Evolutionary conservation across 2,888 invertebrate species (phyloP).

Genomic region (Branchipolynoe longqiensis): DNA sequence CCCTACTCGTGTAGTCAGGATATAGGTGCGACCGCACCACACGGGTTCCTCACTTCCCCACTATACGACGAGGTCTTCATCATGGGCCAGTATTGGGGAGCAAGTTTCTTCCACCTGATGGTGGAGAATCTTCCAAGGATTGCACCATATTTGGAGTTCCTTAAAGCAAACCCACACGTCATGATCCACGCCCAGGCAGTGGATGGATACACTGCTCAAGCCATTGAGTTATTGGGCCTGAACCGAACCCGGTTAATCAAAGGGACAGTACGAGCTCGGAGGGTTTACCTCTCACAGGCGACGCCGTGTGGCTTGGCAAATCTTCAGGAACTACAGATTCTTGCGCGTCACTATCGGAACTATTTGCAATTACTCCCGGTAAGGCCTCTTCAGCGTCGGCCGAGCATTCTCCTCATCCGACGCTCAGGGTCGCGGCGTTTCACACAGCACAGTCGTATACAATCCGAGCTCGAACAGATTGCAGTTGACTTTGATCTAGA

Average conservation of each 20-base stretch:
- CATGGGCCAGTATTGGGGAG: conserved; percentile 68
- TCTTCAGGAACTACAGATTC: conserved; percentile 61
- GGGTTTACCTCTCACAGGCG: conserved; percentile 66
- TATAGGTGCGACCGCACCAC: conserved; percentile 60
- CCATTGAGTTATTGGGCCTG: conserved; percentile 63
- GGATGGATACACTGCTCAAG: conserved; percentile 58
- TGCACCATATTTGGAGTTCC: conserved; percentile 66
- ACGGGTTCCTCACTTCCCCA: conserved; percentile 49
- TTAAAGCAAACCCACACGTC: conserved; percentile 61
- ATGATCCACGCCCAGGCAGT: conserved; percentile 66
- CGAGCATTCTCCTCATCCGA: neutral
- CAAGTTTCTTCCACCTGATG: conserved; percentile 66
- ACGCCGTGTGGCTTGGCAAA: conserved; percentile 68
- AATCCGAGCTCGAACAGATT: neutral
- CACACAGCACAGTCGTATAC: neutral
- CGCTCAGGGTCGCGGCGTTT: conserved; percentile 13
- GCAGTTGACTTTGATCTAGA: conserved; percentile 61
- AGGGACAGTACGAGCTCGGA: conserved; percentile 64
- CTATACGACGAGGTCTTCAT: conserved; percentile 68
- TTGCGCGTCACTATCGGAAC: conserved; percentile 60
- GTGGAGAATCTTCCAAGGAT: conserved; percentile 67
- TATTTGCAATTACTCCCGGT: neutral
- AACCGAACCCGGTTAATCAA: conserved; percentile 63
- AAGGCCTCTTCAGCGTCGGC: neutral
- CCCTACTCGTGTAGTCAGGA: conserved; percentile 68